Evolutionary conservation across 2,888 invertebrate genomes (phyloP), one percentile per base, ranked within the genome.

Genomic region (Melitaea athalia): DNA sequence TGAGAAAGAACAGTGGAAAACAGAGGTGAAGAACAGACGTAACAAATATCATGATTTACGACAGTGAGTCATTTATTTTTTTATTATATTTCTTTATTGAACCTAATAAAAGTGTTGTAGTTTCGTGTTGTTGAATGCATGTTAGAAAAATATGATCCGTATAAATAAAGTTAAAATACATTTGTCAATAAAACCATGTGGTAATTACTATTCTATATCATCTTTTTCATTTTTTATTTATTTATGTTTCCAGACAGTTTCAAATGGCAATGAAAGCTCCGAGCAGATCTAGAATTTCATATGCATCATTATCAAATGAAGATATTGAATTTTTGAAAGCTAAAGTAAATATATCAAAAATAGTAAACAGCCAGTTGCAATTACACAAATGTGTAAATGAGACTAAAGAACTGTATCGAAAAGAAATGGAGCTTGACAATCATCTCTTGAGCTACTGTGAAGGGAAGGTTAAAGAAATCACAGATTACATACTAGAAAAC

Each of bases 1-100:
- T 64, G 92, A 92, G 76, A 91, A 92, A 75, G 85, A 87, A n/a
- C 82, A 84, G 68, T 92, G 92, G 92, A 92, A 91, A 75, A 87
- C 81, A 63, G 89, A 90, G 78, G 87, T 87, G 0, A 86, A 82
- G 53, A 82, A 82, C 53, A 85, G 89, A 72, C 77, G 84, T 71
- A 83, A 89, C 69, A 87, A 85, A 78, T 91, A 91, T 75, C 85
- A 89, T 79, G 91, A 91, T 70, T 74, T 91, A 6, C 82, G 82
- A 75, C 84, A 87, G 92, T 92, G 83, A 76, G 91, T 85, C n/a
- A 63, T 60, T n/a, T 8, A n/a, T 42, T 49, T 5, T 47, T 33
- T 57, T 1, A 43, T 10, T 38, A 12, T 4, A 52, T 3, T 15
- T 10, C 15, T 11, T 11, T 11, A 31, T 4, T 49, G 14, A 49